phyloP scores from a whole-genome alignment of 2,113 vertebrate genomes.

The Rhea pennata region DNA sequence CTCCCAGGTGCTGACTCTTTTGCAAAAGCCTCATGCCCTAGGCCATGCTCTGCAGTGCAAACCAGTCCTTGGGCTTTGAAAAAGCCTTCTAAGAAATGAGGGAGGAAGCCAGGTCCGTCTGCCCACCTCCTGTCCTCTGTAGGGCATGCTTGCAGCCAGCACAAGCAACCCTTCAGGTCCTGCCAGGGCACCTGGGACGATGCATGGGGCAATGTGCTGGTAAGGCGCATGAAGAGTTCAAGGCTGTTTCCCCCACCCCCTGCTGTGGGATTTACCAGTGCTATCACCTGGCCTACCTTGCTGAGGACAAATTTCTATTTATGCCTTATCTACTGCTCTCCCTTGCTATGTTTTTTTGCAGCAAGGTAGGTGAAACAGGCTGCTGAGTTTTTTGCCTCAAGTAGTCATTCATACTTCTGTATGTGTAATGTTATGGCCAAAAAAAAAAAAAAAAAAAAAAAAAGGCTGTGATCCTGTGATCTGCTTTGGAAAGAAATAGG shows the following conservation, averaged over 20 bases:
- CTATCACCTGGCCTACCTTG: background rate
- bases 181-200: rapidly evolving
- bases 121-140: rapidly evolving
- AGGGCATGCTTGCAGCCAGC: background rate
- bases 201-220: rapidly evolving
- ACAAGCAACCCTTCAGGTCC: rapidly evolving
- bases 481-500: background rate
- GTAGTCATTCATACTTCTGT: background rate
- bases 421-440: rapidly evolving
- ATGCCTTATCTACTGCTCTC: background rate
- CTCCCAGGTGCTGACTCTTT: background rate
- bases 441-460: background rate
- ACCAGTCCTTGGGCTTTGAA: background rate
- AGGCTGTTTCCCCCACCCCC: background rate
- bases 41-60: background rate
- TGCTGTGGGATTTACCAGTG: background rate
- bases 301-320: background rate
- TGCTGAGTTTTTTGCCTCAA: rapidly evolving
- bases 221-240: background rate
- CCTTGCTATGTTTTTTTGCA: background rate
- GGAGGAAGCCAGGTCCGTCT: background rate
- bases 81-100: background rate
- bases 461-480: background rate
- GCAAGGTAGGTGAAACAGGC: rapidly evolving
- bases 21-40: background rate